Conservation (phyloP, 1,140 invertebrate species). For the Trissolcus basalis region DNA sequence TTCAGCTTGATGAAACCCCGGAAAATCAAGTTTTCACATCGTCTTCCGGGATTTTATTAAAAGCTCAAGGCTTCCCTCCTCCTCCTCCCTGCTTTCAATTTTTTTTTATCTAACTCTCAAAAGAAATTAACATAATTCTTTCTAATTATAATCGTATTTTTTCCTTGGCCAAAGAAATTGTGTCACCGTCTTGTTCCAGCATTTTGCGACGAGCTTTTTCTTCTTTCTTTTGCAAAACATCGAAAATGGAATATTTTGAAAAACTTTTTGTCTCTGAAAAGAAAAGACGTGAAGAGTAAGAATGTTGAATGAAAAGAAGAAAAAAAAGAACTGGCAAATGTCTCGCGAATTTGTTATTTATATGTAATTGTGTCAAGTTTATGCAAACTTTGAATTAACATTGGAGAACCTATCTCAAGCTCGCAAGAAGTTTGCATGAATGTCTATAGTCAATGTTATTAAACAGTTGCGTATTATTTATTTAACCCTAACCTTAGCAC, state of each 20-base stretch:
- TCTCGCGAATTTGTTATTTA: neutral
- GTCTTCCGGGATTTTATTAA: constrained; percentile 20
- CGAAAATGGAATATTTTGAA: no score
- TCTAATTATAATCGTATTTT: constrained; percentile 23
- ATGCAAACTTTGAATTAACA: constrained; percentile 6
- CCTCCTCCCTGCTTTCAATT: no score
- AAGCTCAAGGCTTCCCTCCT: constrained; percentile 6
- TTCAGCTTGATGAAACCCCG: constrained; percentile 28
- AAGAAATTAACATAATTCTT: constrained; percentile 22
- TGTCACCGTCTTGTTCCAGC: constrained; percentile 1
- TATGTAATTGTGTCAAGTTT: constrained; percentile 10
- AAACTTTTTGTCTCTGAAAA: no score
- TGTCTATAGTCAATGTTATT: constrained; percentile 1
- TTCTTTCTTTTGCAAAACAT: no score
- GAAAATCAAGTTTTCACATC: constrained; percentile 40
- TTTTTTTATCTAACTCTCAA: constrained; percentile 2
- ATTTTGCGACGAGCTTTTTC: neutral
- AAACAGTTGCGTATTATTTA: neutral
- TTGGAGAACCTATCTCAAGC: neutral
- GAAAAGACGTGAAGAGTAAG: no score
- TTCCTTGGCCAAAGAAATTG: constrained; percentile 2
- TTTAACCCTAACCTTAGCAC: neutral
- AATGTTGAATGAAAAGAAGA: no score
- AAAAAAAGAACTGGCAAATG: no score
- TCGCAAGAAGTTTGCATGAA: constrained; percentile 3